Conservation (phyloP, 2,797 vertebrate species). For the Sandelia bainsii region DNA sequence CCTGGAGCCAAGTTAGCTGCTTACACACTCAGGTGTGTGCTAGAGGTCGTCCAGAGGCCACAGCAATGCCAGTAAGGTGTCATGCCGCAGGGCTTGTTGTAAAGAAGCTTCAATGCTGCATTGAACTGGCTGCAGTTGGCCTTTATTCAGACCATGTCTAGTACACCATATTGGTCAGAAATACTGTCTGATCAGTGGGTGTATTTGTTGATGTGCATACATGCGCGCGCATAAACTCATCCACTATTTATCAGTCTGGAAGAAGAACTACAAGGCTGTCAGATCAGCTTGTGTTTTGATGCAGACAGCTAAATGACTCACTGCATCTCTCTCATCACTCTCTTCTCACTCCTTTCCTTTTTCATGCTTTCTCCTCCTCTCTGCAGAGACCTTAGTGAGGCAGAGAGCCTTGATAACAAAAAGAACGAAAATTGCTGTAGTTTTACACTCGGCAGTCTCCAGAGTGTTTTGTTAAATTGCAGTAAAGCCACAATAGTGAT, state of each 20-base stretch:
- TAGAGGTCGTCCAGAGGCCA: constrained; percentile 70
- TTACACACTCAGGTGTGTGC: constrained; percentile 77
- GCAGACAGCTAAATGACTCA: constrained; percentile 48
- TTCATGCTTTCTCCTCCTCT: constrained; percentile 5
- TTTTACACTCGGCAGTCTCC: constrained; percentile 31
- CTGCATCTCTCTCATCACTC: constrained; percentile 22
- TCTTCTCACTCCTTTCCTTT: constrained; percentile 13
- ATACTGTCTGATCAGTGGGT: constrained; percentile 40
- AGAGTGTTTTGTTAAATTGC: constrained; percentile 62
- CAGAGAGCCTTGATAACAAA: constrained; percentile 16
- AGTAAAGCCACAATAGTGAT: constrained; percentile 49
- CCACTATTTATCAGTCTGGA: constrained; percentile 29
- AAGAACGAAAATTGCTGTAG: constrained; percentile 38
- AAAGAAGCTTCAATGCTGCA: constrained; percentile 45
- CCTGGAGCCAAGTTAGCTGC: constrained; percentile 66
- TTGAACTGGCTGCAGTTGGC: constrained; percentile 46
- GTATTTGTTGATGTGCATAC: constrained; percentile 21
- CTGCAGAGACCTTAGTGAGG: constrained; percentile 30
- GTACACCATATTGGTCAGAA: neutral
- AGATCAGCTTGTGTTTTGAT: constrained; percentile 50
- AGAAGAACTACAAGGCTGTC: constrained; percentile 22
- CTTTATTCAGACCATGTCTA: constrained; percentile 38
- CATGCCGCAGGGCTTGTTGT: constrained; percentile 64
- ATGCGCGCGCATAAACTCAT: constrained; percentile 20
- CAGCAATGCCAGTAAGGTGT: constrained; percentile 70